Percentiles rank a stretch among this genome's conserved stretches.
Evolutionary conservation across 1,140 invertebrate species (phyloP).

Genomic region (Thaumetopoea pityocampa): DNA sequence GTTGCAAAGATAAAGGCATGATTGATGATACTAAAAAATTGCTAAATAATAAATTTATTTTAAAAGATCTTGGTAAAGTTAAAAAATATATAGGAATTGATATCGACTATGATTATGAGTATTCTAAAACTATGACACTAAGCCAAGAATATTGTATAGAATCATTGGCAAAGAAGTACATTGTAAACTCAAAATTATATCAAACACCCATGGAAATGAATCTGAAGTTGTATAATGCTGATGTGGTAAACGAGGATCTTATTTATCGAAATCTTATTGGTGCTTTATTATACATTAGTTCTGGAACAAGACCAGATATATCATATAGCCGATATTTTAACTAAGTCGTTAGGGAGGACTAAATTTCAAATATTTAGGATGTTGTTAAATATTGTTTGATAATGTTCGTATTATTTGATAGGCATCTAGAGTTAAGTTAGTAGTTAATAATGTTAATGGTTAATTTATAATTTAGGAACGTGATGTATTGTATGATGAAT

Average conservation of each 20-base stretch:
- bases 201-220: constrained; percentile 63
- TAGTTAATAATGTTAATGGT: too few species aligned
- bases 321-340: constrained; percentile 12
- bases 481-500: too few species aligned
- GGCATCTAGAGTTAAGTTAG: too few species aligned
- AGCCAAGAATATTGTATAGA: constrained; percentile 58
- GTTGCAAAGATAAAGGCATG: constrained; percentile 27
- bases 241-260: constrained; percentile 38
- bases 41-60: constrained; percentile 38
- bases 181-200: constrained; percentile 40
- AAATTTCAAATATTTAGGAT: constrained; percentile 1
- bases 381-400: too few species aligned
- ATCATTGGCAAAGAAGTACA: constrained; percentile 46
- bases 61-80: constrained; percentile 47
- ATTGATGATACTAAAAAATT: constrained; percentile 32
- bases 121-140: constrained; percentile 36
- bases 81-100: constrained; percentile 39
- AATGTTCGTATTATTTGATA: too few species aligned
- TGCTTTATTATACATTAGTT: constrained; percentile 56
- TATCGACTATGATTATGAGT: constrained; percentile 39
- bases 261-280: constrained; percentile 43
- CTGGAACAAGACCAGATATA: constrained; percentile 54
- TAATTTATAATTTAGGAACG: too few species aligned
- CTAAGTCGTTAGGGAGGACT: too few species aligned
- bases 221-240: constrained; percentile 48